These are phyloP conservation scores for Cynaeus angustus DNA, from an alignment of 2,888 invertebrate species.

Conservation along the genomic window DNA sequence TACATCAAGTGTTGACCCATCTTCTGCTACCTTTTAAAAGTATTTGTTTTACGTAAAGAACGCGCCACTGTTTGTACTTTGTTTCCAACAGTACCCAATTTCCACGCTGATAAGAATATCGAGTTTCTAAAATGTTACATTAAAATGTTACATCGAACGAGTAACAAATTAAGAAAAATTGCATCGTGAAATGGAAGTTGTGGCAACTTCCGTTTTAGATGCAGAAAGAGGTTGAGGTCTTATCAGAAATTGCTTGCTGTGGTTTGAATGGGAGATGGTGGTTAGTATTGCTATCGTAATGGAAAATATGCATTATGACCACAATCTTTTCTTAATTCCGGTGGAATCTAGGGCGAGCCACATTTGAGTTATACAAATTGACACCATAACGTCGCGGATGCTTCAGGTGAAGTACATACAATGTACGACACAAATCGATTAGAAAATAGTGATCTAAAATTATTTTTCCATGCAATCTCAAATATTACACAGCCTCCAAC, in stretches of 20 bases:
- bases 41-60: conserved; percentile 38
- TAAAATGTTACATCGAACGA: conserved; percentile 10
- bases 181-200: background rate
- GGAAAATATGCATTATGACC: conserved; percentile 15
- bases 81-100: conserved; percentile 25
- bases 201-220: background rate
- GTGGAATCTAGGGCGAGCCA: no score
- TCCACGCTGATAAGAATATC: conserved; percentile 34
- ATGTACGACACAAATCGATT: no score
- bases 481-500: no score
- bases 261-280: background rate
- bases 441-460: no score
- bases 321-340: conserved; percentile 13
- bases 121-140: conserved; percentile 18
- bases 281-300: conserved; percentile 22
- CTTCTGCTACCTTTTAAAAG: conserved; percentile 36
- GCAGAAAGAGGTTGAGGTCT: background rate
- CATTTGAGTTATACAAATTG: no score
- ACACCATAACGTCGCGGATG: no score
- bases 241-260: conserved; percentile 11
- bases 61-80: conserved; percentile 28
- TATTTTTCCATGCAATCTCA: no score
- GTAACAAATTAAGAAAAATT: conserved; percentile 32
- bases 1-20: conserved; percentile 44
- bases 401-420: no score